Percentiles rank a stretch among this genome's conserved stretches.
Conservation (phyloP, 2,888 invertebrate species). For the Bombyx huttoni region DNA sequence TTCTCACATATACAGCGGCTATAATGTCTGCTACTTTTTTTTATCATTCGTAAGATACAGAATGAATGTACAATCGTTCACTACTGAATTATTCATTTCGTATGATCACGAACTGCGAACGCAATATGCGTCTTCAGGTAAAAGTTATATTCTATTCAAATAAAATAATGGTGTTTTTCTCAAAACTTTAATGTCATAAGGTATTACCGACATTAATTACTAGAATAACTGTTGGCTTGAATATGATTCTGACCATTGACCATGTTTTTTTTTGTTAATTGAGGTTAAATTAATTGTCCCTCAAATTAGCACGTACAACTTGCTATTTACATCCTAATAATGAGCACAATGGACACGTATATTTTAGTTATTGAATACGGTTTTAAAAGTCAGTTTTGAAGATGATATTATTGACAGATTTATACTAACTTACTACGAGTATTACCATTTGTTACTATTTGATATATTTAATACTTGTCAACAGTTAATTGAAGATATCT, state of each 20-base stretch:
- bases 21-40: neutral
- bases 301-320: constrained; percentile 33
- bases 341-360: neutral
- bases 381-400: neutral
- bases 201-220: neutral
- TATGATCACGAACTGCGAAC: constrained; percentile 13
- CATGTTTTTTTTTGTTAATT: constrained; percentile 38
- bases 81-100: constrained; percentile 26
- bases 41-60: constrained; percentile 7
- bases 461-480: neutral
- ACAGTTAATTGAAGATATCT: constrained; percentile 3
- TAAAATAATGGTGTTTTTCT: no score
- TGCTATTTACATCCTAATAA: constrained; percentile 20
- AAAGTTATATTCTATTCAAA: neutral
- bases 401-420: neutral
- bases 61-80: constrained; percentile 17
- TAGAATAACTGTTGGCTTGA: neutral
- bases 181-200: neutral
- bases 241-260: constrained; percentile 12
- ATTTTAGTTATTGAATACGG: neutral
- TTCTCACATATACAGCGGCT: no score
- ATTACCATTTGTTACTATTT: no score
- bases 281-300: constrained; percentile 64
- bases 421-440: neutral
- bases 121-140: constrained; percentile 7